Percentiles rank a stretch among this genome's conserved stretches.
phyloP scores from a whole-genome alignment of 2,888 invertebrate species.

The Lagria hirta region DNA sequence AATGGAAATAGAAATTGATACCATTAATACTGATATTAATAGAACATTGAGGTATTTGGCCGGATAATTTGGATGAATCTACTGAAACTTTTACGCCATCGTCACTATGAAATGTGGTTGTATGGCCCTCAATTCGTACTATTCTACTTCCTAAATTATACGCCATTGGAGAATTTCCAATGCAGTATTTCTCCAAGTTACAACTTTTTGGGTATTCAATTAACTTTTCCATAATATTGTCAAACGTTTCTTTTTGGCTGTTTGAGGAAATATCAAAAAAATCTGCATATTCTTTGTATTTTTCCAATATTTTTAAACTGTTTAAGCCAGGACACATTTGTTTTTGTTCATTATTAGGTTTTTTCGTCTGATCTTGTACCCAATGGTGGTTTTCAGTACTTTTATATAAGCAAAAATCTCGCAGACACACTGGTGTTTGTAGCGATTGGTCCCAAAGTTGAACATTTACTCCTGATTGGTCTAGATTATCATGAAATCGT shows the following conservation, averaged over 20 bases:
- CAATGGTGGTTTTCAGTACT: conserved; percentile 32
- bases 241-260: no score
- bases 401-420: conserved; percentile 42
- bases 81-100: conserved; percentile 39
- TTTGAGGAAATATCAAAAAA: conserved; percentile 23
- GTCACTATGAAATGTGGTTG: conserved; percentile 39
- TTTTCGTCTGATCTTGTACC: conserved; percentile 33
- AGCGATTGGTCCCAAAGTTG: conserved; percentile 34
- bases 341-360: no score
- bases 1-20: conserved; percentile 34
- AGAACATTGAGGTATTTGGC: conserved; percentile 35
- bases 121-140: conserved; percentile 34
- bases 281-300: conserved; percentile 12
- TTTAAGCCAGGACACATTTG: no score
- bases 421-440: conserved; percentile 38
- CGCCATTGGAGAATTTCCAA: conserved; percentile 27
- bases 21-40: conserved; percentile 31
- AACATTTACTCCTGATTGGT: conserved; percentile 38
- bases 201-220: conserved; percentile 31
- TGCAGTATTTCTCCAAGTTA: conserved; percentile 16
- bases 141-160: conserved; percentile 37
- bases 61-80: conserved; percentile 36
- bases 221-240: conserved; percentile 31
- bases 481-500: conserved; percentile 36
- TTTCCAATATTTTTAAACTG: no score